Conservation (phyloP, 2,888 invertebrate genomes). For the Allygus modestus region DNA sequence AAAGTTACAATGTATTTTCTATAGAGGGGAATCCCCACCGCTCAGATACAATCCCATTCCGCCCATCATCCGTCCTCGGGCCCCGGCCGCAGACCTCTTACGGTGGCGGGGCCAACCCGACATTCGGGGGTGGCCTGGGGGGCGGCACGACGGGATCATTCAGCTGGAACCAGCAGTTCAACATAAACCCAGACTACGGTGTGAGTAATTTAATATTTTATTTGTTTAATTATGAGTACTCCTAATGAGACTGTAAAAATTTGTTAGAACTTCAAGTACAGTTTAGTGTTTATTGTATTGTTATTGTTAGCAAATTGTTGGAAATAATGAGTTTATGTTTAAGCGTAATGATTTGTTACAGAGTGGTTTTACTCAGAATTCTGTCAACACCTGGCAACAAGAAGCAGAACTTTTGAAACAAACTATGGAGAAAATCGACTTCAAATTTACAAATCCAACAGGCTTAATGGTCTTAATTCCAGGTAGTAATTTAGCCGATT, state of each 20-base stretch:
- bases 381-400: background rate
- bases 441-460: background rate
- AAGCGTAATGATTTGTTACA: background rate
- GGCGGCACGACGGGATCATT: background rate
- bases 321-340: too few species aligned
- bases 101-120: background rate
- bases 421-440: background rate
- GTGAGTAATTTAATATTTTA: background rate
- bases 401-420: background rate
- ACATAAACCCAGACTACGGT: background rate
- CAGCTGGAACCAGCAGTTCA: background rate
- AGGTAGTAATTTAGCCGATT: background rate
- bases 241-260: too few species aligned
- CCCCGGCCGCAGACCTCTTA: background rate
- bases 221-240: too few species aligned
- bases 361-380: background rate
- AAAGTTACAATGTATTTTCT: too few species aligned
- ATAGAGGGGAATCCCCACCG: too few species aligned
- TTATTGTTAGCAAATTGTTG: too few species aligned
- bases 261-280: too few species aligned
- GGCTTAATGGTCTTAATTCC: background rate
- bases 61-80: too few species aligned
- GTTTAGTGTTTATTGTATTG: too few species aligned
- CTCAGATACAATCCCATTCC: too few species aligned
- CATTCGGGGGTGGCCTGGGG: background rate